Evolutionary conservation across 2,888 invertebrate genomes (phyloP), one percentile per base, ranked within the genome.

Genomic region (Arge pagana): DNA sequence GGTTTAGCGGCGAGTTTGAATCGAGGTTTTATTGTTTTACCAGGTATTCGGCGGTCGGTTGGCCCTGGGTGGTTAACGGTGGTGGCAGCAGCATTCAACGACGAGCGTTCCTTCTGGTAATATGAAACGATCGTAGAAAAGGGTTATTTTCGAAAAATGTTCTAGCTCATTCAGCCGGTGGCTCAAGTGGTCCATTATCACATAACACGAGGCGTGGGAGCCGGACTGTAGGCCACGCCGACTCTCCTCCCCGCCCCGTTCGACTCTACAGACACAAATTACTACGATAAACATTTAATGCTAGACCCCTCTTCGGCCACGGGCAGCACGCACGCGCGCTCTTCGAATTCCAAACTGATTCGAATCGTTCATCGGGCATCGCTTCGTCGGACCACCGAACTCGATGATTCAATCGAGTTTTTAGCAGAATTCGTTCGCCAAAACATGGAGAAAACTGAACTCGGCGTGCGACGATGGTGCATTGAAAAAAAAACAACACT

Each of bases 261-360:
- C 45, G 48, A 59, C 55, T 50, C 52, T 42, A 56, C 60, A 54
- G 58, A 58, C 57, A 63, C 65, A 67, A 67, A 67, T 67, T 64
- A 68, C 68, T 68, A 62, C 62, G 62, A 67, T 67, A 68, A 65
- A 68, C 62, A 61, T 68, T 65, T 62, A 65, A 67, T 66, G 59
- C 58, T 57, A 56, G 58, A 15, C 56, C 37, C 10, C 56, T 52
- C 35, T 39, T 11, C 52, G 13, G 39, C 18, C 28, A 52, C 53
- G 50, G 11, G 53, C 43, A 50, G 56, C 64, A 63, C 64, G 60
- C 64, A 61, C 61, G 61, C n/a, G n/a, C 60, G 62, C 59, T 56
- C 62, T 54, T 43, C 43, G 52, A 51, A 50, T 52, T 52, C 52
- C 48, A 45, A 45, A 45, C 15, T 45, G 30, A 42, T 30, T 33